phyloP scores from a whole-genome alignment of 2,797 vertebrate genomes.

The Neosilurus hyrtlii region DNA sequence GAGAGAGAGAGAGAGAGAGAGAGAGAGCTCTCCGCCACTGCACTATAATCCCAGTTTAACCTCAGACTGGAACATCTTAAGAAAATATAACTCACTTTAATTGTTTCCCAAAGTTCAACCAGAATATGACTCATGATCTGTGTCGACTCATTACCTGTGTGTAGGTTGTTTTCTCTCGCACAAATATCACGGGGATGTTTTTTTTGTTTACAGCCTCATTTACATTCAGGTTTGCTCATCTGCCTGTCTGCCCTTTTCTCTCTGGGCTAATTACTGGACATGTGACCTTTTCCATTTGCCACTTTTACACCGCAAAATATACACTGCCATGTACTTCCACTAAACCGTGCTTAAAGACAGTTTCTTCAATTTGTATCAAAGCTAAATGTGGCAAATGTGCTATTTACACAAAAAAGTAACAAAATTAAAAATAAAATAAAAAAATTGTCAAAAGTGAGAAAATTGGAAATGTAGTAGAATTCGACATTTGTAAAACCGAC shows the following conservation, averaged over 20 bases:
- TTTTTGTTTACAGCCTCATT: constrained; percentile 28
- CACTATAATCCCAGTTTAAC: not conserved
- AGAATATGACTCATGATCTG: not conserved
- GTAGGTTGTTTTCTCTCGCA: constrained; percentile 2
- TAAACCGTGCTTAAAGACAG: not conserved
- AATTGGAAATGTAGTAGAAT: constrained; percentile 35
- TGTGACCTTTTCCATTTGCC: constrained; percentile 48
- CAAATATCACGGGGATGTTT: not conserved
- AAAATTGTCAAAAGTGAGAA: constrained; percentile 27
- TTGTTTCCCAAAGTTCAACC: constrained; percentile 7
- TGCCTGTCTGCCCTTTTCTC: constrained; percentile 26
- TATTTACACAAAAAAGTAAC: constrained; percentile 20
- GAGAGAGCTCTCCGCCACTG: too few species aligned
- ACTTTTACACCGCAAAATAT: constrained; percentile 20
- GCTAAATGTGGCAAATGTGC: constrained; percentile 11
- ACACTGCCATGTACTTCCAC: not conserved
- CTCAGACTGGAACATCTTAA: not conserved
- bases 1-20: too few species aligned
- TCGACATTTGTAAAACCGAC: constrained; percentile 50
- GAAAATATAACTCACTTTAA: not conserved
- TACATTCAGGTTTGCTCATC: constrained; percentile 38
- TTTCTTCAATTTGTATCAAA: not conserved
- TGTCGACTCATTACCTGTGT: not conserved
- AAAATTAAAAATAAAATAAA: too few species aligned
- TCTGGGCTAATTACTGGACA: constrained; percentile 42